A percentile compares a stretch with the other conserved stretches of the same genome.
Conservation (phyloP, 2,797 vertebrate genomes). For the Capromys pilorides region DNA sequence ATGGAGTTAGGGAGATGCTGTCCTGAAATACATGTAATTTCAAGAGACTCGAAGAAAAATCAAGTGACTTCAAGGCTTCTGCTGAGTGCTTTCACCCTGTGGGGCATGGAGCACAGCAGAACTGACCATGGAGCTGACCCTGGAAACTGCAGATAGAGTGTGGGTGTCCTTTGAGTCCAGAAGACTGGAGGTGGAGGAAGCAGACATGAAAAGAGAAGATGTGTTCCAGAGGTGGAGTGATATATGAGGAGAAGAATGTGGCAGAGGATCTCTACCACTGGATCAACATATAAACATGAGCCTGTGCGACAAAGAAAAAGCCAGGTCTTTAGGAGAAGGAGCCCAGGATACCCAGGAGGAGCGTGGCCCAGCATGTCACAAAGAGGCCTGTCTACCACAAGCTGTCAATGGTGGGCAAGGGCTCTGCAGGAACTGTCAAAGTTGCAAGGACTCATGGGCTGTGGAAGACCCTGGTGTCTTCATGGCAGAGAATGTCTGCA, state of each 20-base stretch:
- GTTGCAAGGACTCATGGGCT: neutral
- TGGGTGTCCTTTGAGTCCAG: neutral
- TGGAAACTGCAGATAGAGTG: neutral
- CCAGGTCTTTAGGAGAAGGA: neutral
- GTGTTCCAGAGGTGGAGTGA: fast-evolving
- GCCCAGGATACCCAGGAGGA: neutral
- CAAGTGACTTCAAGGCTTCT: neutral
- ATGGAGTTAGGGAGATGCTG: neutral
- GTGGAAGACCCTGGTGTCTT: neutral
- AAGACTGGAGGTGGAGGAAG: neutral
- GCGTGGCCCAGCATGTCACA: neutral
- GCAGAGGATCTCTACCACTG: fast-evolving
- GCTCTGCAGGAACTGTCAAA: neutral
- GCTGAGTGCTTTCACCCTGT: neutral
- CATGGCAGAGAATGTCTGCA: neutral
- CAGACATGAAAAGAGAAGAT: neutral
- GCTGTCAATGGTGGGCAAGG: fast-evolving
- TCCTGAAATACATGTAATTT: neutral
- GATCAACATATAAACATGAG: fast-evolving
- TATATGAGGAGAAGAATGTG: neutral
- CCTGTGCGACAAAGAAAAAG: neutral
- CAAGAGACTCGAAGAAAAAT: neutral
- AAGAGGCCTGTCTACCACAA: neutral
- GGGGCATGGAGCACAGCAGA: neutral
- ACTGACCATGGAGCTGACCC: no score